A percentile compares a stretch with the other conserved stretches of the same genome.
phyloP scores from a whole-genome alignment of 2,113 vertebrate genomes.

The Aspiorhynchus laticeps region DNA sequence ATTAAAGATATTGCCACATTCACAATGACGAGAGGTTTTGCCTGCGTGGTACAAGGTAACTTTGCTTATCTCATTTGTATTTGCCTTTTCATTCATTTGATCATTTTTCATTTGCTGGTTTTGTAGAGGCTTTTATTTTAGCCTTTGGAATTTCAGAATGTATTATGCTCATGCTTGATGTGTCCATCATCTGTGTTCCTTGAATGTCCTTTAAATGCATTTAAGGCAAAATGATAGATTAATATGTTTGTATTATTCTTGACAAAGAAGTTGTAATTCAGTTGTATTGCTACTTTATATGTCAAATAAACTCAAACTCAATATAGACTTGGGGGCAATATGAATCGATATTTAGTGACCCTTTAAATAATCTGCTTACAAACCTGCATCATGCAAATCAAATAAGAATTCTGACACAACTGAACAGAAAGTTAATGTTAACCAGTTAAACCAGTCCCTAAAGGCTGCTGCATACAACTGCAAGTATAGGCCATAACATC shows the following conservation, averaged over 20 bases:
- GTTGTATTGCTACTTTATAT: no score
- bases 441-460: no score
- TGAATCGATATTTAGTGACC: neutral
- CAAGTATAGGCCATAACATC: no score
- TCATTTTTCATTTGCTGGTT: neutral
- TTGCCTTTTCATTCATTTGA: neutral
- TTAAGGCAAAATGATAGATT: neutral
- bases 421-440: no score
- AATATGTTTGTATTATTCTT: neutral
- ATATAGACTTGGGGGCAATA: no score
- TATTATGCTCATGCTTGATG: neutral
- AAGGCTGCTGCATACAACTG: no score
- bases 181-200: neutral
- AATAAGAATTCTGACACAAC: no score
- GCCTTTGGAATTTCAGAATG: neutral
- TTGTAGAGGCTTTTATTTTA: neutral
- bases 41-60: conserved; percentile 3
- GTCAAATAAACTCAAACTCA: no score
- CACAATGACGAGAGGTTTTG: neutral
- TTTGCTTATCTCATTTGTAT: neutral
- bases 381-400: no score
- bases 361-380: no score
- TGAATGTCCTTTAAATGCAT: neutral
- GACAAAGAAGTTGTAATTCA: neutral
- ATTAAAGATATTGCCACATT: neutral